phyloP scores from a whole-genome alignment of 2,113 vertebrate genomes.

The Leptosomus discolor region DNA sequence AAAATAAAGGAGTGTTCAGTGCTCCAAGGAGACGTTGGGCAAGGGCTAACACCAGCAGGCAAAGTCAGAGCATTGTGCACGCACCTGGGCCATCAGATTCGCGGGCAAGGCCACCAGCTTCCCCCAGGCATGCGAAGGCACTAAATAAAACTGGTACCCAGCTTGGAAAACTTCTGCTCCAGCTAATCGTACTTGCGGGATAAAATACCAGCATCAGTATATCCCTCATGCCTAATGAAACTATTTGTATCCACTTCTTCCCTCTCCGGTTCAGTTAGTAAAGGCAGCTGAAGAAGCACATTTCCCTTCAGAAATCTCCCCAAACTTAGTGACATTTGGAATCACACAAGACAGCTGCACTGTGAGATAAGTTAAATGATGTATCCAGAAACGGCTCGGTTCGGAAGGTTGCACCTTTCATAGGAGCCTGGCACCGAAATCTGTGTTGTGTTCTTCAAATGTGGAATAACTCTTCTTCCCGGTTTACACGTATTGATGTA shows the following conservation, averaged over 20 bases:
- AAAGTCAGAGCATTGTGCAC: neutral
- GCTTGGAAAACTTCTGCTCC: neutral
- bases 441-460: neutral
- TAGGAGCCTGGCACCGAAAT: neutral
- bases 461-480: neutral
- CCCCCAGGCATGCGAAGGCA: neutral
- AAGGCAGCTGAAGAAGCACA: neutral
- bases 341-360: slow-evolving; percentile 35
- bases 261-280: neutral
- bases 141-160: neutral
- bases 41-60: neutral
- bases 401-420: slow-evolving; percentile 38
- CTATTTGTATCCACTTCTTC: neutral
- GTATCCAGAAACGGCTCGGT: neutral
- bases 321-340: slow-evolving; percentile 48
- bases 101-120: neutral
- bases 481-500: neutral
- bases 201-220: neutral
- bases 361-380: slow-evolving; percentile 49
- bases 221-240: neutral
- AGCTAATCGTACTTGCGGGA: neutral
- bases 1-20: neutral
- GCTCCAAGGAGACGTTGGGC: neutral
- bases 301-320: slow-evolving; percentile 28
- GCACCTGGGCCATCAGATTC: neutral